Base-by-base conservation (phyloP, 2,797 vertebrate species). In the Micrastur ruficollis region DNA sequence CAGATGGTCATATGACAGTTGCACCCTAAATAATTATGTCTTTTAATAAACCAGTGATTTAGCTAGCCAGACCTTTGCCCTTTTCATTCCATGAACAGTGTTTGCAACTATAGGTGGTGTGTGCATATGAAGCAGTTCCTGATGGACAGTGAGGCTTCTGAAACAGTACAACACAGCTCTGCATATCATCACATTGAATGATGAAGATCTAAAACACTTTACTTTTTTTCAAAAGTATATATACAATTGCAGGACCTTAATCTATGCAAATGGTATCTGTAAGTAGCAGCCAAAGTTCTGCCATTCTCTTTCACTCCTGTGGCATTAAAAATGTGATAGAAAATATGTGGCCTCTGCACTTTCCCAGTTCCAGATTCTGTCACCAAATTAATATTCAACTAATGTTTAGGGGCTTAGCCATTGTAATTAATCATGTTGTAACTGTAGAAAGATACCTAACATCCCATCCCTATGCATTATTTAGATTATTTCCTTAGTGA, bases 401-500 rank as follows among this genome's bases (percentile, higher is more conserved):
- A 86, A 94, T 94, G 80, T 97, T 97, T 70, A 49, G 65, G 53
- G 81, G 80, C 59, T 97, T 97, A 97, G 59, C 62, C 62, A 93
- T 94, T 97, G 91, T 88, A 98, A 98, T 98, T 98, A 97, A 98
- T 98, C 94, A 96, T 76, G 53, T 58, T 89, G 70, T 79, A 97
- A 96, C 90, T 95, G 75, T 86, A 96, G 92, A 96, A 97, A 94
- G 95, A 96, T 94, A 94, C 81, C 90, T 97, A 98, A 94, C 95
- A 91, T 52, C 32, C 63, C 68, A 81, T 95, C 81, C 70, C 52
- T 94, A 91, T 96, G 93, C 70, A 94, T 97, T 98, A 97, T 97
- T 98, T 97, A 96, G 91, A 96, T 93, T 97, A 96, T 96, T 96
- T 95, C 68, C 22, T 8, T 89, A 90, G 75, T 92, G 82, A 97